A percentile compares a stretch with the other conserved stretches of the same genome.
phyloP scores from a whole-genome alignment of 2,888 invertebrate species.

The Arenicola marina region DNA sequence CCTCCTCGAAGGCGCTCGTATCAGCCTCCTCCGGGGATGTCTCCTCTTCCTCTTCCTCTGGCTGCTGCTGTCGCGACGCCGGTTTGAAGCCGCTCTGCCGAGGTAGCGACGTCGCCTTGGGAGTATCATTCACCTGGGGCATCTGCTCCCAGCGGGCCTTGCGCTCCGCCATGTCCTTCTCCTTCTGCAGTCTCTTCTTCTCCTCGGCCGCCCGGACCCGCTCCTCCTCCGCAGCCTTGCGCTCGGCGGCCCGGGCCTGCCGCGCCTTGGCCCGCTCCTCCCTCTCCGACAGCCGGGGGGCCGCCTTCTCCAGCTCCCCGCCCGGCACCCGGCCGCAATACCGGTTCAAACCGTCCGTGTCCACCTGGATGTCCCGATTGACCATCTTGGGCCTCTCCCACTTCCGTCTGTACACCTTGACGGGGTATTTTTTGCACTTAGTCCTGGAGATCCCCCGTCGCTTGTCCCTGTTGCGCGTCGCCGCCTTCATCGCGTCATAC shows the following conservation, averaged over 20 bases:
- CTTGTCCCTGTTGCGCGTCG: slow-evolving; percentile 10
- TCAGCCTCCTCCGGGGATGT: background rate
- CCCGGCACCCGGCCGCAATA: slow-evolving; percentile 10
- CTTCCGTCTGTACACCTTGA: slow-evolving; percentile 16
- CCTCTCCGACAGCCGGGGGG: background rate
- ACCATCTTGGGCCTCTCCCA: slow-evolving; percentile 14
- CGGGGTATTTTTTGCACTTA: slow-evolving; percentile 34
- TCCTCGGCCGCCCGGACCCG: slow-evolving; percentile 1
- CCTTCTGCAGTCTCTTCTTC: slow-evolving; percentile 5
- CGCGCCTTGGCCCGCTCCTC: background rate
- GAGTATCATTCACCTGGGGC: background rate
- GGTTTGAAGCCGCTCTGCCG: slow-evolving; percentile 19
- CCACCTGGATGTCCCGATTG: slow-evolving; percentile 7
- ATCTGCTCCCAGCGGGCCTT: background rate
- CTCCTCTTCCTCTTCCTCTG: background rate
- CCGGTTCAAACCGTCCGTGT: slow-evolving; percentile 19
- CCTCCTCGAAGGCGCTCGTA: background rate
- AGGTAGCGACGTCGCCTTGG: slow-evolving; percentile 5
- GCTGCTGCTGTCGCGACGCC: background rate
- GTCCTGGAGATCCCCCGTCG: slow-evolving; percentile 29
- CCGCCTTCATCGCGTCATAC: background rate
- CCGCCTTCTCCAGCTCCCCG: slow-evolving; percentile 16
- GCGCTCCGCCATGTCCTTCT: slow-evolving; percentile 1
- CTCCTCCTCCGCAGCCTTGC: slow-evolving; percentile 3
- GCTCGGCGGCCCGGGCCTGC: background rate